Conservation (phyloP, 2,888 invertebrate species). For the Hermaeophaga mercurialis region DNA sequence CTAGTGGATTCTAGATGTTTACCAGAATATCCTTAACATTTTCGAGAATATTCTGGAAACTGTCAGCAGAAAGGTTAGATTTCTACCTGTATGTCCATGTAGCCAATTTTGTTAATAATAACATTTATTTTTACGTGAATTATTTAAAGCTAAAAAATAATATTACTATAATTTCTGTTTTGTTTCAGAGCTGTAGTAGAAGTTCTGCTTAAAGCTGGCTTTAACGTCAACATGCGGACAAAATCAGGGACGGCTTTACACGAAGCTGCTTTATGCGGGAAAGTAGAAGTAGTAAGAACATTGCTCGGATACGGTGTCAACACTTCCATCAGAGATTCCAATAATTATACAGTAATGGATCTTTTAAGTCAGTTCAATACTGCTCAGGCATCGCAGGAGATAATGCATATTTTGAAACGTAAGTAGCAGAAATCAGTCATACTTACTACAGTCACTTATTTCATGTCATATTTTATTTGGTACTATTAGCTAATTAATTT, state of each 20-base stretch:
- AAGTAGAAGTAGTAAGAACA: constrained; percentile 83
- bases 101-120: too few species aligned
- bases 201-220: constrained; percentile 80
- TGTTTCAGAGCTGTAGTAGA: constrained; percentile 76
- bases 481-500: too few species aligned
- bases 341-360: constrained; percentile 84
- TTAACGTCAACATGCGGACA: constrained; percentile 86
- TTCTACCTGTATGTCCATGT: too few species aligned
- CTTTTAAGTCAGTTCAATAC: constrained; percentile 81
- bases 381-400: constrained; percentile 86
- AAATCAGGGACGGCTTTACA: constrained; percentile 89
- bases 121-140: too few species aligned
- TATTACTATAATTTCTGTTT: constrained; percentile 11
- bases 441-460: too few species aligned
- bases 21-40: too few species aligned
- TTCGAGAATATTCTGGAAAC: too few species aligned
- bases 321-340: constrained; percentile 76
- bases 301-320: constrained; percentile 84
- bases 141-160: too few species aligned
- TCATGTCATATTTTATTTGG: too few species aligned
- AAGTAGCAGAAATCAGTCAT: too few species aligned
- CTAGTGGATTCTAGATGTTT: too few species aligned
- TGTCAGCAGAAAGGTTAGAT: too few species aligned
- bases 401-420: constrained; percentile 85
- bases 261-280: constrained; percentile 91